phyloP scores from a whole-genome alignment of 1,140 invertebrate genomes.

The Dreissena rostriformis region DNA sequence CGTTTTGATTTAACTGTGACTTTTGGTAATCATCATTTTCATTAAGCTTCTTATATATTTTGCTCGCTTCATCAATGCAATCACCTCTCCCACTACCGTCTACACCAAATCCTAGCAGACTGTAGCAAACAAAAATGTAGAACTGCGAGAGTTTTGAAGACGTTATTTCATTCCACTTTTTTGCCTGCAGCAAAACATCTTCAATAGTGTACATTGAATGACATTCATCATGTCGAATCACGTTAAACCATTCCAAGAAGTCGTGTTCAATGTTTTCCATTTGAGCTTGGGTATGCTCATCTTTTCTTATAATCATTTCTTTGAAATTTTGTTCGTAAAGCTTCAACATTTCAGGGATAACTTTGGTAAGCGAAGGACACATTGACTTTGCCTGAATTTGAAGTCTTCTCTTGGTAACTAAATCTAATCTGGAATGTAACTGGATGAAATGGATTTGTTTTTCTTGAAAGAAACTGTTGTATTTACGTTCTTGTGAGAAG shows the following conservation, averaged over 20 bases:
- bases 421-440: constrained; percentile 14
- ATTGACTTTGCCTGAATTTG: constrained; percentile 51
- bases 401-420: constrained; percentile 27
- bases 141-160: constrained; percentile 53
- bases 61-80: constrained; percentile 44
- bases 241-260: constrained; percentile 58
- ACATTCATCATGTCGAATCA: constrained; percentile 49
- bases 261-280: constrained; percentile 47
- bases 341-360: constrained; percentile 31
- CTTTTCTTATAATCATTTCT: constrained; percentile 6
- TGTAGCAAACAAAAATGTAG: constrained; percentile 57
- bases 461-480: too few species aligned
- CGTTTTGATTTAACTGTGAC: constrained; percentile 50
- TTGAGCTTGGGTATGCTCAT: constrained; percentile 14
- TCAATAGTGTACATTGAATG: constrained; percentile 30
- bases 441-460: too few species aligned
- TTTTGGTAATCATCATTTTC: constrained; percentile 39
- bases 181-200: constrained; percentile 52
- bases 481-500: too few species aligned
- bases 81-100: constrained; percentile 26
- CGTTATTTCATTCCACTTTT: constrained; percentile 48
- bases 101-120: constrained; percentile 57
- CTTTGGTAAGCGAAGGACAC: neutral
- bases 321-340: constrained; percentile 59
- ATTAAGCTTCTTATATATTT: constrained; percentile 40